A percentile compares a stretch with the other conserved stretches of the same genome.
Evolutionary conservation across 2,113 vertebrate genomes (phyloP).

Genomic region (Nansenia antarctica): DNA sequence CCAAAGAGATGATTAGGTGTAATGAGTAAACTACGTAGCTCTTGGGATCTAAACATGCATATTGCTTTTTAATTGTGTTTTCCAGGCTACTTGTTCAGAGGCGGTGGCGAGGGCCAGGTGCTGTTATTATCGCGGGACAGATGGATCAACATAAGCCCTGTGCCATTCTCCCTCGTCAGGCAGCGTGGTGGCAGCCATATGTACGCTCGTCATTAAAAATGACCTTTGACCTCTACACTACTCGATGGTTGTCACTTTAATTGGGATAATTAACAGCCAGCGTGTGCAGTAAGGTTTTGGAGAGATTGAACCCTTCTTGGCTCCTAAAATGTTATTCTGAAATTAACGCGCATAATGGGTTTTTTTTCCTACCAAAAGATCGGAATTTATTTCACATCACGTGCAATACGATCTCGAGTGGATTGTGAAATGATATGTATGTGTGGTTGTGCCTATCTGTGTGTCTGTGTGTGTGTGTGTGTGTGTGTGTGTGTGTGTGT

Average conservation of each 20-base stretch:
- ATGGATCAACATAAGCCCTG: slow-evolving; percentile 63
- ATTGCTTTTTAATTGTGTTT: slow-evolving; percentile 67
- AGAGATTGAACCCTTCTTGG: no score
- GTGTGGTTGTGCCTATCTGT: slow-evolving; percentile 20
- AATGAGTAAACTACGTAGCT: slow-evolving; percentile 59
- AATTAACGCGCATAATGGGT: no score
- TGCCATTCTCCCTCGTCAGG: slow-evolving; percentile 44
- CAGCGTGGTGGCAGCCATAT: slow-evolving; percentile 63
- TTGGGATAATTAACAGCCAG: slow-evolving; percentile 55
- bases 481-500: neutral
- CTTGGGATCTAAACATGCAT: slow-evolving; percentile 41
- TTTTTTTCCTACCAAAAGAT: no score
- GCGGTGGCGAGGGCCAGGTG: slow-evolving; percentile 65
- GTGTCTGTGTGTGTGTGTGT: neutral
- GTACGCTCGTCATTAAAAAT: slow-evolving; percentile 68
- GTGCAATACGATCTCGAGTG: no score
- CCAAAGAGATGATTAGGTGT: slow-evolving; percentile 61
- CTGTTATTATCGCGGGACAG: slow-evolving; percentile 70
- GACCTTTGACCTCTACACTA: slow-evolving; percentile 57
- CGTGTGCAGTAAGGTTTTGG: no score
- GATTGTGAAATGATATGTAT: no score
- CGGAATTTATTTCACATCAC: no score
- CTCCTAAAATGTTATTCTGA: no score
- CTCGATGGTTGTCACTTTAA: slow-evolving; percentile 43
- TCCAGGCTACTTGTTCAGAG: slow-evolving; percentile 47